Evolutionary conservation across 23 tunicate genomes (phyloP), one percentile per base, ranked within the genome.

Genomic region (Ascidia mentula): DNA sequence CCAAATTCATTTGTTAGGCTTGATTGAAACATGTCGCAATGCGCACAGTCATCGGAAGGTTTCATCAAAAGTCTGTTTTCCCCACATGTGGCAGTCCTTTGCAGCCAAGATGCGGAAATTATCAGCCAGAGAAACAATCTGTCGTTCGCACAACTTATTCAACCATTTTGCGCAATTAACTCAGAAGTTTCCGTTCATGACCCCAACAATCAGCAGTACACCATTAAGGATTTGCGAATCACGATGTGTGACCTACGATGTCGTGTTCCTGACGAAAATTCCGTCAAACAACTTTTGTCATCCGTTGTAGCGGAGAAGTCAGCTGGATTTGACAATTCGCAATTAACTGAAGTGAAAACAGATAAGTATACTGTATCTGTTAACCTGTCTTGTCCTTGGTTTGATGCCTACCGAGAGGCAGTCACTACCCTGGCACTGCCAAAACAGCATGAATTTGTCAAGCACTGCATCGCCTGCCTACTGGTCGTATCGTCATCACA

Each of bases 21-120:
- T n/a, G n/a, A n/a, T n/a, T n/a, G n/a, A n/a, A 81, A 15, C 31
- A 93, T 93, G 98, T 91, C 92, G 31, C 86, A 84, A 61, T 82
- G 86, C 69, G 45, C 59, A 32, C 79, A 84, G 38, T 80, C 75
- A n/a, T 69, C 98, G 15, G 82, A 81, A 75, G 86, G 82, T 53
- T 93, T 93, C 59, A 81, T 93, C 9, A 93, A 93, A 61, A 46
- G 59, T 69, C 73, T 85, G 24, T 93, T 84, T 84, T 85, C 90
- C 7, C 86, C 91, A 0, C 71, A 83, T 69, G 84, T 93, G 18
- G 98, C 89, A 13, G 93, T 93, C 13, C 76, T 93, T 38, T 88
- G 88, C 73, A 93, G 92, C 60, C 92, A 93, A 80, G 98, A 93
- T 84, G 98, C 93, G 40, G 93, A 93, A 38, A 77, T 87, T 74